Conservation (phyloP, 2,888 invertebrate species). For the Carabus problematicus region DNA sequence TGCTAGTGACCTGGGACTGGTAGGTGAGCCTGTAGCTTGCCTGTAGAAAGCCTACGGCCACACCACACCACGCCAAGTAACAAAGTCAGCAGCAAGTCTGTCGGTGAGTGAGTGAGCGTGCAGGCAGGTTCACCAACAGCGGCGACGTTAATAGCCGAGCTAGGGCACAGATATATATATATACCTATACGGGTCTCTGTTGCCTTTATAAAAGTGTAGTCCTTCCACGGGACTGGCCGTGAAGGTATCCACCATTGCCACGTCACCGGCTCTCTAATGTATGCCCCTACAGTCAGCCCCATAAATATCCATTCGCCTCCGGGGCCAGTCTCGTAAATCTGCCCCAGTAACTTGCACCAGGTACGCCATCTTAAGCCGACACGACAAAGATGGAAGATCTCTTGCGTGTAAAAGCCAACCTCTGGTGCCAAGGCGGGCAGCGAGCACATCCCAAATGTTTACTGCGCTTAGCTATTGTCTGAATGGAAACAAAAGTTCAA, state of each 20-base stretch:
- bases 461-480: too few species aligned
- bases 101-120: too few species aligned
- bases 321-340: conserved; percentile 37
- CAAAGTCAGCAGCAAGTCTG: too few species aligned
- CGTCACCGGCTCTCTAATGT: conserved; percentile 25
- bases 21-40: too few species aligned
- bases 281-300: conserved; percentile 36
- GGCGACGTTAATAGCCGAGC: conserved; percentile 13
- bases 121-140: background rate
- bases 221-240: conserved; percentile 11
- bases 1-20: too few species aligned
- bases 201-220: conserved; percentile 21
- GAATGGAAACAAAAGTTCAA: too few species aligned
- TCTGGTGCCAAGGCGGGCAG: too few species aligned
- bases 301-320: conserved; percentile 40
- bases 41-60: too few species aligned
- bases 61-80: too few species aligned
- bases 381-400: too few species aligned
- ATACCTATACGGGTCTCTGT: conserved; percentile 12
- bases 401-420: too few species aligned
- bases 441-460: too few species aligned
- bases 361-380: conserved; percentile 16
- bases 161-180: conserved; percentile 12
- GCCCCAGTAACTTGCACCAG: conserved; percentile 10
- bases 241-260: conserved; percentile 21